Evolutionary conservation across 2,797 vertebrate species (phyloP), one percentile per base, ranked within the genome.

Genomic region (Macrochelys suwanniensis): DNA sequence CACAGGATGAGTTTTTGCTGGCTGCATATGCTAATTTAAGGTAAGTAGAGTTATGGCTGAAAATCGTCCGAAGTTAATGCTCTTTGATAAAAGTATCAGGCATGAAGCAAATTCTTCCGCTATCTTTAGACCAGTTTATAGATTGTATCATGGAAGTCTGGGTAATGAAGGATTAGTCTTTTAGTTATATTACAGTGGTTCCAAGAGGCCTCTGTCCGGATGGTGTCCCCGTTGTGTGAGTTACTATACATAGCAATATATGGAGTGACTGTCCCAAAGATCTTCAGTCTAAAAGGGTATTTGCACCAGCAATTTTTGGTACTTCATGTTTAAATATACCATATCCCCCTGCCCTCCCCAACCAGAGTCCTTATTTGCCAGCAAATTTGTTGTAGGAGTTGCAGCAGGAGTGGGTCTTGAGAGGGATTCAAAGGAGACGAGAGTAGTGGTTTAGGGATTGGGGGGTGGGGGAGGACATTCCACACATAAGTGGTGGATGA

Each of bases 1-100:
- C 65, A 26, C 31, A 8, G 0, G 0, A 31, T 77, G 53, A 37
- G 25, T 21, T 28, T 87, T 26, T 9, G 15, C 42, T 3, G 17
- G 33, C 25, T 79, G 45, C 42, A 2, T 71, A n/a, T 0, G 1
- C 15, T 51, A 47, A 53, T 17, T 37, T 74, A 82, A 81, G 28
- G 42, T n/a, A 80, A 78, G 80, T 47, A 37, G n/a, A 37, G 2
- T 71, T 37, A 71, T 37, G 9, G 4, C 9, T 71, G n/a, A 71
- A 37, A 8, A 19, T 37, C 19, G 11, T 37, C n/a, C 5, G 19
- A 23, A 23, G n/a, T 71, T 37, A 37, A 15, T 65, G n/a, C 33
- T 9, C 37, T 71, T 19, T 37, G n/a, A 11, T 21, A 37, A 7
- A 21, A 11, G 19, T 37, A 37, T 21, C 65, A 23, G 65, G 8